Evolutionary conservation across 2,888 invertebrate species (phyloP).

Genomic region (Agrochola lota): DNA sequence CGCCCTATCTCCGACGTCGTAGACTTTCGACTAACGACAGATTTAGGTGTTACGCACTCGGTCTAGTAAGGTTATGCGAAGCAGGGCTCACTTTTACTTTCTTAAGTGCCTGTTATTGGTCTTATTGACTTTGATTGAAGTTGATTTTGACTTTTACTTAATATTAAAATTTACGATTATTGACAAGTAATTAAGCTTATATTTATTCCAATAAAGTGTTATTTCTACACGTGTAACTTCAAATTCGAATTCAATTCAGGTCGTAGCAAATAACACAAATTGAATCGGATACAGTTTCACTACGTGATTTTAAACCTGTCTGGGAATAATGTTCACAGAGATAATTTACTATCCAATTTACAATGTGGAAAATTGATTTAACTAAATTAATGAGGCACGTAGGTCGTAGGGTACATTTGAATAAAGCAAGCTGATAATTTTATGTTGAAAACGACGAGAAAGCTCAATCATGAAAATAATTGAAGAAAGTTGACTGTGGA

Average conservation of each 20-base stretch:
- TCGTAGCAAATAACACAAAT: constrained; percentile 8
- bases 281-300: background rate
- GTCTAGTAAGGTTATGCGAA: too few species aligned
- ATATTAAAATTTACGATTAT: background rate
- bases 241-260: background rate
- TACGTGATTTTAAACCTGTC: constrained; percentile 14
- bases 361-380: constrained; percentile 7
- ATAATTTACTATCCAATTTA: constrained; percentile 30
- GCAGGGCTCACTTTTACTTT: background rate
- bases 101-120: background rate
- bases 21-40: too few species aligned
- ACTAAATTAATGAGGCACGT: constrained; percentile 24
- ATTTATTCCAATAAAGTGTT: background rate
- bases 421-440: constrained; percentile 2
- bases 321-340: background rate
- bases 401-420: background rate
- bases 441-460: background rate
- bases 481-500: background rate
- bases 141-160: background rate
- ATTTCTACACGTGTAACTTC: background rate
- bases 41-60: too few species aligned
- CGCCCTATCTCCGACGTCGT: too few species aligned
- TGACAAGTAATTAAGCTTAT: background rate
- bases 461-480: background rate
- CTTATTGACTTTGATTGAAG: background rate